Conservation (phyloP, 2,113 vertebrate species). For the Sprattus sprattus region DNA sequence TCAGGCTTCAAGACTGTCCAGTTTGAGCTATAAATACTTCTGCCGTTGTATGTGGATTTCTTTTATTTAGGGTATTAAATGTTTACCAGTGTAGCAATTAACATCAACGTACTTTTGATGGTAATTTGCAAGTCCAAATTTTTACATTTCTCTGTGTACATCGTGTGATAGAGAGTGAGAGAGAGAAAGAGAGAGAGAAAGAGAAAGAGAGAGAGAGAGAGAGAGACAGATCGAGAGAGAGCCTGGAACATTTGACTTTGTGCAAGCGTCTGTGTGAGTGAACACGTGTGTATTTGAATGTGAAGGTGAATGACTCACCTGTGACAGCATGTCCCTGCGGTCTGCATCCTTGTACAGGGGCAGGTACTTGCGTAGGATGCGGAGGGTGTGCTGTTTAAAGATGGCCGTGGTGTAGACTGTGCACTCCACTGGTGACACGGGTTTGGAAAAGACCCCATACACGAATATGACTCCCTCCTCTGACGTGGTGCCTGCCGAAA, state of each 20-base stretch:
- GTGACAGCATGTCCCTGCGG: constrained; percentile 68
- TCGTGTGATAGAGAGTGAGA: background rate
- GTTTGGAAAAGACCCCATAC: constrained; percentile 64
- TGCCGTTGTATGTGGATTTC: too few species aligned
- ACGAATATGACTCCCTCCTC: constrained; percentile 73
- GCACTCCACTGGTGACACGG: constrained; percentile 64
- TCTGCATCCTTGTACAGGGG: constrained; percentile 64
- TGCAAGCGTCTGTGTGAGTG: background rate
- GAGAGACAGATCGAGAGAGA: background rate
- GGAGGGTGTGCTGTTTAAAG: constrained; percentile 72
- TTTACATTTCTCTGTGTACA: too few species aligned
- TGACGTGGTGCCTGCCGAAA: constrained; percentile 68
- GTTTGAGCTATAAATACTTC: too few species aligned
- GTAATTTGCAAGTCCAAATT: too few species aligned
- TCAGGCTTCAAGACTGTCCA: too few species aligned
- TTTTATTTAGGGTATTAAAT: too few species aligned
- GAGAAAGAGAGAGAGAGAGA: background rate
- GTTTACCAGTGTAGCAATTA: too few species aligned
- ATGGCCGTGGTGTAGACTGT: constrained; percentile 66
- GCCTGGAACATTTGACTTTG: background rate
- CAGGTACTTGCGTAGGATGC: constrained; percentile 69
- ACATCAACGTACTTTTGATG: too few species aligned
- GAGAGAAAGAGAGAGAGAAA: background rate
- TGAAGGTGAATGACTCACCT: constrained; percentile 54
- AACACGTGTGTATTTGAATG: background rate